Percentiles rank a stretch among this genome's conserved stretches.
phyloP scores from a whole-genome alignment of 2,797 vertebrate species.

The Centroberyx gerrardi region DNA sequence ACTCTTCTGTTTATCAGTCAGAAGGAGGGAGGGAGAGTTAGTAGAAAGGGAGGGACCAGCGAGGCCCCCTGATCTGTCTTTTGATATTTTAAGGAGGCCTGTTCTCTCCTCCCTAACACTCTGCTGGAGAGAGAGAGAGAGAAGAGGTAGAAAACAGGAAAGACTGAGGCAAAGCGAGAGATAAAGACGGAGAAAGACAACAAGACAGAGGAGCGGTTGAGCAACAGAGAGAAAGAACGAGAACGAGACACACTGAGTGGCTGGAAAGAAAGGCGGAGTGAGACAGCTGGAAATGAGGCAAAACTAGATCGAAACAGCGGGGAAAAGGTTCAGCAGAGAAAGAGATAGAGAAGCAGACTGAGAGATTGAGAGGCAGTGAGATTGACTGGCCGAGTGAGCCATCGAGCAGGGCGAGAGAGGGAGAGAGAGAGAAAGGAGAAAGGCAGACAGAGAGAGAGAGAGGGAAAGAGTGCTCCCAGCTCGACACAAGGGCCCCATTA shows the following conservation, averaged over 20 bases:
- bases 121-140: constrained; percentile 54
- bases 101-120: constrained; percentile 83
- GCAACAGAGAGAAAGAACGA: constrained; percentile 40
- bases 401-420: constrained; percentile 66
- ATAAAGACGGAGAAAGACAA: constrained; percentile 58
- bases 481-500: constrained; percentile 98
- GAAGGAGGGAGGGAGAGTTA: constrained; percentile 69
- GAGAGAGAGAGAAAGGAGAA: constrained; percentile 32
- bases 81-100: constrained; percentile 89
- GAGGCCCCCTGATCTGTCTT: constrained; percentile 84
- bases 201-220: constrained; percentile 44
- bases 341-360: constrained; percentile 70
- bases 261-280: constrained; percentile 52
- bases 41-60: constrained; percentile 69
- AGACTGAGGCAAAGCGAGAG: constrained; percentile 26
- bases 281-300: constrained; percentile 69
- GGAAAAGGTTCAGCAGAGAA: constrained; percentile 65
- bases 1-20: constrained; percentile 82
- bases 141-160: constrained; percentile 57
- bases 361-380: constrained; percentile 54
- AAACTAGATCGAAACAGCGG: constrained; percentile 72
- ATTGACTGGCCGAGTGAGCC: constrained; percentile 79
- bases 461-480: constrained; percentile 87
- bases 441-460: constrained; percentile 71
- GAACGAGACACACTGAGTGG: constrained; percentile 40